Evolutionary conservation across 2,888 invertebrate genomes (phyloP), one percentile per base, ranked within the genome.

Genomic region (Auanema sp.): DNA sequence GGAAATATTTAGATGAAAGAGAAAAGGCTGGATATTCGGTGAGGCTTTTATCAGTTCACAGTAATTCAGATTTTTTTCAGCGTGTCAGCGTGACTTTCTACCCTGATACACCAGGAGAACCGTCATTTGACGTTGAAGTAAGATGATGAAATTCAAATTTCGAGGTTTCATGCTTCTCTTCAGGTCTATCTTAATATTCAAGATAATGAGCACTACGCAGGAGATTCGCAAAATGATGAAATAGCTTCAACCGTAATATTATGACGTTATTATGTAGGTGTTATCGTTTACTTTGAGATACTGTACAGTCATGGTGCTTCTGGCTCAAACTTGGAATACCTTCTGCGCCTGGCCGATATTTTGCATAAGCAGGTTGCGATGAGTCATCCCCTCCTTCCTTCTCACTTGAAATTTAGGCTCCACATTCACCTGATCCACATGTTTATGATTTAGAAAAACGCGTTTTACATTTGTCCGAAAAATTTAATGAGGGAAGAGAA

Each of bases 1-100:
- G 90, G 1, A 87, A 89, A 58, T 91, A 95, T 84, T 87, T 97
- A 72, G 94, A 96, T 84, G 90, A 89, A 81, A 87, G 96, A 79
- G 96, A 97, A 85, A 92, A 92, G 84, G 93, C 92, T 85, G 96
- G 96, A 11, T 97, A 97, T 83, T 58, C 89, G 90, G 75, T 88
- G 88, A 55, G 58, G 55, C 14, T 18, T 11, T 11, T 6, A 49
- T 25, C 47, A n/a, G n/a, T 16, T 53, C 11, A 16, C 24, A 23
- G 10, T 8, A 24, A 14, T 40, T 8, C 24, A 12, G 1, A 33
- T 12, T 44, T 56, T 62, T 51, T 69, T 66, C 60, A 65, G 54
- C 43, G 67, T 24, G 67, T 79, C 83, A 86, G 85, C 5, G 88
- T 91, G 0, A 86, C 87, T 59, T 96, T 96, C 84, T 86, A 90